Evolutionary conservation across 2,888 invertebrate species (phyloP), one percentile per base, ranked within the genome.

Genomic region (Pseudococcus longispinus): DNA sequence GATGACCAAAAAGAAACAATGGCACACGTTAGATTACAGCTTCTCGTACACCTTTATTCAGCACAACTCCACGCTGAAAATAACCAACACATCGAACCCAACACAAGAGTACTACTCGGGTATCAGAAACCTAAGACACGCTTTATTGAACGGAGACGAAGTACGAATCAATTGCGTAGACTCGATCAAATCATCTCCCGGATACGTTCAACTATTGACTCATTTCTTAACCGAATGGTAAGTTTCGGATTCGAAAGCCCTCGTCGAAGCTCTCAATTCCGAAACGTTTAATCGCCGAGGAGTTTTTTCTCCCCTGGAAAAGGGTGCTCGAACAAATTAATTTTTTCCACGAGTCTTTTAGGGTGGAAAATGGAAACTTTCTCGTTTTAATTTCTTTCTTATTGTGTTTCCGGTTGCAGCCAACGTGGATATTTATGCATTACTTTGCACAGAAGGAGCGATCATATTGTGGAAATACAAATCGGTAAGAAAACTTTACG

Each of bases 11-110:
- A 94, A 94, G 87, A 93, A 94, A 90, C 96, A 96, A 89, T 97
- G 97, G 97, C 96, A 97, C 91, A 96, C 96, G 82, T 92, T 97
- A 90, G 96, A 97, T 93, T 95, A 95, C 91, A 93, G 94, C 90
- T 94, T 94, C 90, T 95, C 95, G 89, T 97, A 96, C 92, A 95
- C 95, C 89, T 96, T 96, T 92, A 95, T 95, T 91, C 94, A 95
- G 91, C 93, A 94, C 89, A 95, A 95, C 90, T 94, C 94, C n/a
- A 95, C 95, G 4, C 91, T 95, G 29, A 92, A 94, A 89, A 94
- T 95, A 89, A 93, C 93, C 88, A 94, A 92, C 89, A 90, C 90
- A 65, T 91, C 91, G 89, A 90, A 0, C 92, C 92, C 2, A 93
- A 93, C 91, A 93, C 20, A 46, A 11, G 94, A 89, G 18, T 83